Evolutionary conservation across 2,797 vertebrate genomes (phyloP).

Genomic region (Ambastaia sidthimunki): DNA sequence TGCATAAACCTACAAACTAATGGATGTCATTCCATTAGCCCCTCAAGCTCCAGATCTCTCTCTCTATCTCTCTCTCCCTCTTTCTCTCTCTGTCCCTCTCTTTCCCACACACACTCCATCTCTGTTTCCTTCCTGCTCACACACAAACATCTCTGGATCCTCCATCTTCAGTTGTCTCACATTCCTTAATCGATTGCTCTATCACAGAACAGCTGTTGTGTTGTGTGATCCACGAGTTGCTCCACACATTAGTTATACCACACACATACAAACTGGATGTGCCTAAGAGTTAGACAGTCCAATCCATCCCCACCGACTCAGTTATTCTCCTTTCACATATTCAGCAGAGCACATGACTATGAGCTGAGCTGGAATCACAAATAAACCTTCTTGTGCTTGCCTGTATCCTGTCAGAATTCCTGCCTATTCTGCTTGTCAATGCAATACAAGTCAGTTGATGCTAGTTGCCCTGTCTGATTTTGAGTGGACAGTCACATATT

Average conservation of each 20-base stretch:
- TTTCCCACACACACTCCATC: not conserved
- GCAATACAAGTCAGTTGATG: slow-evolving; percentile 2
- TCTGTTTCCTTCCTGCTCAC: slow-evolving; percentile 34
- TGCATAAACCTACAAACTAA: not conserved
- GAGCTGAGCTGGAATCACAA: slow-evolving; percentile 29
- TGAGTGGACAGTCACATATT: slow-evolving; percentile 20
- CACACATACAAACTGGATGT: slow-evolving; percentile 40
- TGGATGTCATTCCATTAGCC: slow-evolving; percentile 27
- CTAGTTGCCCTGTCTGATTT: slow-evolving; percentile 26
- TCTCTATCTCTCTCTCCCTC: not conserved
- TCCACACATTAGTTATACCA: slow-evolving; percentile 43
- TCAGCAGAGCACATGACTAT: slow-evolving; percentile 38
- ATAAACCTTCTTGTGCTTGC: slow-evolving; percentile 32
- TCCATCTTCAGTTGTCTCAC: slow-evolving; percentile 49
- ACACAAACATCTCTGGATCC: slow-evolving; percentile 42
- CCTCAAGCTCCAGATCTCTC: not conserved
- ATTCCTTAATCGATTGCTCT: slow-evolving; percentile 56
- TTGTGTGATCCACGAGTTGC: slow-evolving; percentile 54
- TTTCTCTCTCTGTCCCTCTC: not conserved
- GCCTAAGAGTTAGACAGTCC: slow-evolving; percentile 22
- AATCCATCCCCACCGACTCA: slow-evolving; percentile 25
- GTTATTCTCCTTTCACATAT: slow-evolving; percentile 27
- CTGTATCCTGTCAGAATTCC: slow-evolving; percentile 20
- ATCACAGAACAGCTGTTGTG: slow-evolving; percentile 58
- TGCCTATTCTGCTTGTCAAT: slow-evolving; percentile 29